Percentiles rank a stretch among this genome's conserved stretches.
phyloP scores from a whole-genome alignment of 1,140 invertebrate species.

The Olivierus martensii region DNA sequence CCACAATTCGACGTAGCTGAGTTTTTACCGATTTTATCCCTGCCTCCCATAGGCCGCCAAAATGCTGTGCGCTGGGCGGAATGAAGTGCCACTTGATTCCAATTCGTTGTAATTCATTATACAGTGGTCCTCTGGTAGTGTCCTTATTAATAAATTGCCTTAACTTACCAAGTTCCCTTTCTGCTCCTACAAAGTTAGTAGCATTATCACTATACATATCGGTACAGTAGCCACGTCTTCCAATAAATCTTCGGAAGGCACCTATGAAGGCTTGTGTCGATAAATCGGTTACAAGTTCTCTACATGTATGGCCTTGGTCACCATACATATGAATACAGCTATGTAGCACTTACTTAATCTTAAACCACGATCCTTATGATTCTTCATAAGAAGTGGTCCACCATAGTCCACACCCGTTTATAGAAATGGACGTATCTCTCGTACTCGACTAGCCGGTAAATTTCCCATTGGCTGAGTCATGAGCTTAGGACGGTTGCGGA shows the following conservation, averaged over 20 bases:
- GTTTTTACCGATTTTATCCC: slow-evolving; percentile 3
- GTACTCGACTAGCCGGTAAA: not conserved
- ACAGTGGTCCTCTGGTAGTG: too few species aligned
- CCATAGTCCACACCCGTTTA: not conserved
- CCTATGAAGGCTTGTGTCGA: not conserved
- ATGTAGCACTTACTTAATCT: too few species aligned
- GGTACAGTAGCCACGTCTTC: not conserved
- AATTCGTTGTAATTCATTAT: not conserved
- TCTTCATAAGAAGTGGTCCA: too few species aligned
- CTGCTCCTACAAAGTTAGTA: slow-evolving; percentile 1
- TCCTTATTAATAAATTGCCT: too few species aligned
- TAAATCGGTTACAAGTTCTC: not conserved
- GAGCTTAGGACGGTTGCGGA: too few species aligned
- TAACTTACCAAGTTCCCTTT: too few species aligned
- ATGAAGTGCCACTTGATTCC: not conserved
- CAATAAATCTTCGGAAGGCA: not conserved
- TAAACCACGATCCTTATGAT: too few species aligned
- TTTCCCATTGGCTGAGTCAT: too few species aligned
- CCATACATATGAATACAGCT: slow-evolving; percentile 3
- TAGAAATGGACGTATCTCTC: not conserved
- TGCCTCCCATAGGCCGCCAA: slow-evolving; percentile 2
- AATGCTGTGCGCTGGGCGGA: not conserved
- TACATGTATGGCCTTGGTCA: not conserved
- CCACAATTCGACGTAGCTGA: not conserved
- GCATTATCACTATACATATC: not conserved